Percentiles rank a stretch among this genome's conserved stretches.
These are phyloP conservation scores for Scrobipalpa atriplicella DNA, from an alignment of 2,888 invertebrate species.

Conservation along the genomic window DNA sequence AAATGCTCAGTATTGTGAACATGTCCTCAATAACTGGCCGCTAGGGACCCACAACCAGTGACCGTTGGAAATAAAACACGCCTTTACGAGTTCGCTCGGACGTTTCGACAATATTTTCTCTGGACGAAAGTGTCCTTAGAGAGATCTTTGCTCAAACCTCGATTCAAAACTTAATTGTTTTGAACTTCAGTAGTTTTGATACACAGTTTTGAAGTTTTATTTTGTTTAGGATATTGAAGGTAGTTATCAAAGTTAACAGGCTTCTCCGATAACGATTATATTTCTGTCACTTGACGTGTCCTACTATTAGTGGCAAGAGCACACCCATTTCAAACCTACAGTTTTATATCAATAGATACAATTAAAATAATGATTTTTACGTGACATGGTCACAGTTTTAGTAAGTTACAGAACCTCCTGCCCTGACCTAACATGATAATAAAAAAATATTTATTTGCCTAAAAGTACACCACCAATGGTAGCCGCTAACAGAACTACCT, in stretches of 20 bases:
- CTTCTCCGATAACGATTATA: too few relatives aligned
- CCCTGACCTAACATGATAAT: neutral
- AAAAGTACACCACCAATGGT: constrained; percentile 26
- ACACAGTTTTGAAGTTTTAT: constrained; percentile 5
- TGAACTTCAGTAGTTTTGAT: neutral
- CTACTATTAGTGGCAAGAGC: too few relatives aligned
- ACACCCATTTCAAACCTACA: too few relatives aligned
- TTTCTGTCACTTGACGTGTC: too few relatives aligned
- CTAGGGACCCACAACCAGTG: constrained; percentile 28
- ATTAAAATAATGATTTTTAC: too few relatives aligned
- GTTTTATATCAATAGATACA: too few relatives aligned
- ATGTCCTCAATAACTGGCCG: constrained; percentile 25
- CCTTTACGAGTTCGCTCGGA: constrained; percentile 25
- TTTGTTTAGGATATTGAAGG: too few relatives aligned
- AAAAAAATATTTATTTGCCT: constrained; percentile 4
- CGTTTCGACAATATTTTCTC: constrained; percentile 26
- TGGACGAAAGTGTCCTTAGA: constrained; percentile 18
- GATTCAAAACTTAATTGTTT: constrained; percentile 18
- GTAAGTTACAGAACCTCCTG: neutral
- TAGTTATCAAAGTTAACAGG: too few relatives aligned
- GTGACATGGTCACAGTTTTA: too few relatives aligned
- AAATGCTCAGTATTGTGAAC: constrained; percentile 23
- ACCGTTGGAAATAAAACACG: constrained; percentile 33
- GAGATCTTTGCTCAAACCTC: constrained; percentile 11
- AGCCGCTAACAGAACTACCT: constrained; percentile 28